Percentiles rank a stretch among this genome's conserved stretches.
Conservation (phyloP, 2,797 vertebrate species). For the Helicolenus hilgendorfi region DNA sequence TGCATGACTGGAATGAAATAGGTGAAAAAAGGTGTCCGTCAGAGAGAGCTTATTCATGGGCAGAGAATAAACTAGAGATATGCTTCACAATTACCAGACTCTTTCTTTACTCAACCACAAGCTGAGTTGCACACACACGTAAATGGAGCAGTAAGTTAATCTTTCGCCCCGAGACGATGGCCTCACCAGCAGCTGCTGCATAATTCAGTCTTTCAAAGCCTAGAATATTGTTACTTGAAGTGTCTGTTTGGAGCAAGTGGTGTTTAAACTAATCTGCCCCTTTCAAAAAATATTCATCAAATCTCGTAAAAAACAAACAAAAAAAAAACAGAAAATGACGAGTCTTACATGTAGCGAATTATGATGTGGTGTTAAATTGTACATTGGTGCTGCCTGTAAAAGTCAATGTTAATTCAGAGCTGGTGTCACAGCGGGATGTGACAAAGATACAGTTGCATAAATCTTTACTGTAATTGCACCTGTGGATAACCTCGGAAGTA, state of each 20-base stretch:
- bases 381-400: background rate
- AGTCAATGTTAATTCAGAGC: slow-evolving; percentile 17
- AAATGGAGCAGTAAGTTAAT: background rate
- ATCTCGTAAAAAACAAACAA: background rate
- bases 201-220: background rate
- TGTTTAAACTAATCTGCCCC: background rate
- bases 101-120: background rate
- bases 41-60: background rate
- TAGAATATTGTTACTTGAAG: background rate
- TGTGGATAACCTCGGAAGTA: slow-evolving; percentile 23
- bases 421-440: background rate
- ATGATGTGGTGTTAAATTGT: background rate
- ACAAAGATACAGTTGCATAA: slow-evolving; percentile 18
- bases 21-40: background rate
- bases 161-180: background rate
- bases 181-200: background rate
- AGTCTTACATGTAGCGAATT: background rate
- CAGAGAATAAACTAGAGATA: background rate
- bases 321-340: background rate
- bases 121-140: background rate
- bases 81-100: background rate
- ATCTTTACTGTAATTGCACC: slow-evolving; percentile 12
- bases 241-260: background rate
- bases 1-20: background rate
- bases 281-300: background rate